These are phyloP conservation scores for Rhinoraja longicauda DNA, from an alignment of 2,797 vertebrate genomes.

Conservation along the genomic window DNA sequence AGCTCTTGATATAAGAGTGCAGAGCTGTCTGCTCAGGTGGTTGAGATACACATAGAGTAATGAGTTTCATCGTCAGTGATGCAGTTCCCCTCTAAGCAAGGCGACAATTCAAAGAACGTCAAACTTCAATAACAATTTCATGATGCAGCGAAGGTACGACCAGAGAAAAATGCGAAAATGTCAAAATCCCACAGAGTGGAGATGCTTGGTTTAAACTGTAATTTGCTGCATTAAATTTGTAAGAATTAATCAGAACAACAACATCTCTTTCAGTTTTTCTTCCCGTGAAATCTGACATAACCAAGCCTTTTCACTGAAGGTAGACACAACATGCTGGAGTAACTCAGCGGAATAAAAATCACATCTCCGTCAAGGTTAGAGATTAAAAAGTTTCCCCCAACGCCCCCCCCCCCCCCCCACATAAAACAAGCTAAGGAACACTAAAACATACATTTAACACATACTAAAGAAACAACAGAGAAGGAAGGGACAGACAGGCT, in stretches of 20 bases:
- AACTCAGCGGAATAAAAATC: no score
- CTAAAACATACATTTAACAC: no score
- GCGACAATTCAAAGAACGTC: constrained; percentile 13
- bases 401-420: no score
- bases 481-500: no score
- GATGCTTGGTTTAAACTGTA: neutral
- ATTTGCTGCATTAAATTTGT: constrained; percentile 23
- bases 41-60: constrained; percentile 1
- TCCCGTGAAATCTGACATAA: neutral
- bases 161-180: neutral
- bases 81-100: constrained; percentile 23
- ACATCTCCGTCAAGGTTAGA: no score
- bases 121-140: constrained; percentile 32
- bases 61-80: constrained; percentile 27
- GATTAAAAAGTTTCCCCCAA: no score
- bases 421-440: no score
- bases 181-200: neutral
- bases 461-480: no score
- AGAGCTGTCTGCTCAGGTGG: constrained; percentile 4
- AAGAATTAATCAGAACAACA: neutral
- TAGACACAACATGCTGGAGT: no score
- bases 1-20: neutral
- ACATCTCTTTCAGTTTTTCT: neutral
- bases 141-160: neutral
- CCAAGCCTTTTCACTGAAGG: no score